These are phyloP conservation scores for Tenthredo livida DNA, from an alignment of 2,888 invertebrate genomes.

Conservation along the genomic window DNA sequence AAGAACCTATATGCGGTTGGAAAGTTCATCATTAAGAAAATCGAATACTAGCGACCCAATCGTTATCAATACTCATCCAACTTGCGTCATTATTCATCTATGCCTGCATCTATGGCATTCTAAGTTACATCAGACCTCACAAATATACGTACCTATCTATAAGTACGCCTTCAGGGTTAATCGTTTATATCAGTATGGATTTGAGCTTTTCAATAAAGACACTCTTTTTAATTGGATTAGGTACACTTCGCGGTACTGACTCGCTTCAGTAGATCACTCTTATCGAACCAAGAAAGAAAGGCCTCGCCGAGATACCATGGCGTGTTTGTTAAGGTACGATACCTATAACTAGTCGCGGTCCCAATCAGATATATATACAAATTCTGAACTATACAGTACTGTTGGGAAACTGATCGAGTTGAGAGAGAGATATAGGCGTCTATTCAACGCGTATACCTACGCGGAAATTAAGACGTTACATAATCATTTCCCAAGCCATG, in stretches of 20 bases:
- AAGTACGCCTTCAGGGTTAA: neutral
- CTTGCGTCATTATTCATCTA: neutral
- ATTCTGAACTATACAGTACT: neutral
- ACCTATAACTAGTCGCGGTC: neutral
- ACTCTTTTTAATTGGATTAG: neutral
- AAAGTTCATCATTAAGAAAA: slow-evolving; percentile 37
- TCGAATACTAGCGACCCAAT: neutral
- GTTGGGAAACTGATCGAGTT: slow-evolving; percentile 25
- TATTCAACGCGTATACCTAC: neutral
- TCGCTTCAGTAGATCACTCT: neutral
- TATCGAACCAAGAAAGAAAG: neutral
- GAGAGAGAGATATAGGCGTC: neutral
- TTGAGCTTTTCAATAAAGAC: neutral
- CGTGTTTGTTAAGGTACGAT: neutral
- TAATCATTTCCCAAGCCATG: neutral
- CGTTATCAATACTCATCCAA: neutral
- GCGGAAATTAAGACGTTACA: slow-evolving; percentile 20
- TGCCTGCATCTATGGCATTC: neutral
- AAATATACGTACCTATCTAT: neutral
- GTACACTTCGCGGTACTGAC: neutral
- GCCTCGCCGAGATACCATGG: neutral
- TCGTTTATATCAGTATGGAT: neutral
- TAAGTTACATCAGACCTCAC: neutral
- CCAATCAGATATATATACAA: neutral
- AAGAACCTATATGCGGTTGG: neutral